Base-by-base conservation (phyloP, 2,888 invertebrate species). In the Leptinotarsa haldemani region DNA sequence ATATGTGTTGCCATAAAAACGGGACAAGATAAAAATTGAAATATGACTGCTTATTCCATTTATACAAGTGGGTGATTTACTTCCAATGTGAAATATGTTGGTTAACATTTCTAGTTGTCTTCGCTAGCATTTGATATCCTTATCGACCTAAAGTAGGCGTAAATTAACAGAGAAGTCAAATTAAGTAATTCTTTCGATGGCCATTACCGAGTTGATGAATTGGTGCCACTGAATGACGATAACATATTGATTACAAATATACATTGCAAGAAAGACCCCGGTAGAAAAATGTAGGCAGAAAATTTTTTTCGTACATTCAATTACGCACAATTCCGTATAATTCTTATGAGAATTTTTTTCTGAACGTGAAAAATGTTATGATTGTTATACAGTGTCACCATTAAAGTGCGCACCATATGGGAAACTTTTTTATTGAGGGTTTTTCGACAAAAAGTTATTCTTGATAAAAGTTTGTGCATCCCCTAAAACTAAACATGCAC, bases 171-270 rank as follows among this genome's bases (percentile, higher is more conserved):
- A 40, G 13, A 30, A n/a, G 30, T 61, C 61, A 61, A 40, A 61
- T 61, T 61, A 40, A 61, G n/a, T 40, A 61, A 40, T 40, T 61
- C 61, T 61, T 61, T 40, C 40, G 30, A 61, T 61, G 61, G 56
- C 13, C 15, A 22, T 56, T 25, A 56, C 22, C 16, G 0, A 25
- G 20, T 56, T 56, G 25, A 56, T 56, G 56, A 56, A 56, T 56
- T 4, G 22, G 16, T 56, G 15, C 25, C 15, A 56, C 22, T 22
- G 56, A 56, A 18, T 56, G 56, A 4, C 15, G 56, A 56, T 56
- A 56, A 22, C 13, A 22, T 56, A 40, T 40, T 40, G 40, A 9
- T 40, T 40, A 40, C 40, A 9, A 3, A 9, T 40, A 12, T 40
- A 40, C 40, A 40, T 7, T 40, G 9, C 40, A 40, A 40, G 40